phyloP scores from a whole-genome alignment of 2,797 vertebrate genomes.

The Macropus fuliginosus region DNA sequence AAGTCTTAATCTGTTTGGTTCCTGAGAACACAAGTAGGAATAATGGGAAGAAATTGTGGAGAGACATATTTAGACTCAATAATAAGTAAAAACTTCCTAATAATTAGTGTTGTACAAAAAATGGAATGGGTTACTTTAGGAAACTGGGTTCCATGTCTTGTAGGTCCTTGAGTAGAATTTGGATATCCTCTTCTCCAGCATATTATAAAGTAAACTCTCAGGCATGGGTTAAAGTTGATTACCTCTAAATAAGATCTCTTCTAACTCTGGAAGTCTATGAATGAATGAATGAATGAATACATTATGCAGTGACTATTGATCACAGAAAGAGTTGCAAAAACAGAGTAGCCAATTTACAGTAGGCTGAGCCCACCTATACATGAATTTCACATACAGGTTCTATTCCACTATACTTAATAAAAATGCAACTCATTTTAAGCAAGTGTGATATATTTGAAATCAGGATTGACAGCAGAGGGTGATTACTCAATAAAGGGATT shows the following conservation, averaged over 20 bases:
- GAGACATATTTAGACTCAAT: neutral
- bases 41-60: neutral
- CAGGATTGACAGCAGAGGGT: neutral
- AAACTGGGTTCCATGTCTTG: neutral
- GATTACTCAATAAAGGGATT: neutral
- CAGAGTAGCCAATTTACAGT: neutral
- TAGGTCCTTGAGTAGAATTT: neutral
- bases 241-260: neutral
- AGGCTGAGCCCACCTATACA: neutral
- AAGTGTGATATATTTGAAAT: neutral
- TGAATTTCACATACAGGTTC: neutral
- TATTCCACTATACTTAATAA: slow-evolving; percentile 15
- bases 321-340: neutral
- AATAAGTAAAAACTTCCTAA: neutral
- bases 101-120: neutral
- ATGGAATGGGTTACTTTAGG: neutral
- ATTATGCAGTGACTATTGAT: neutral
- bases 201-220: neutral
- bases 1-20: neutral
- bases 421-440: neutral
- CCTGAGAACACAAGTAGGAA: neutral
- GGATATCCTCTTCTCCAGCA: neutral
- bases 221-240: neutral
- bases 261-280: neutral
- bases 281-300: neutral